Evolutionary conservation across 2,888 invertebrate species (phyloP).

Genomic region (Tanytarsus gracilentus): DNA sequence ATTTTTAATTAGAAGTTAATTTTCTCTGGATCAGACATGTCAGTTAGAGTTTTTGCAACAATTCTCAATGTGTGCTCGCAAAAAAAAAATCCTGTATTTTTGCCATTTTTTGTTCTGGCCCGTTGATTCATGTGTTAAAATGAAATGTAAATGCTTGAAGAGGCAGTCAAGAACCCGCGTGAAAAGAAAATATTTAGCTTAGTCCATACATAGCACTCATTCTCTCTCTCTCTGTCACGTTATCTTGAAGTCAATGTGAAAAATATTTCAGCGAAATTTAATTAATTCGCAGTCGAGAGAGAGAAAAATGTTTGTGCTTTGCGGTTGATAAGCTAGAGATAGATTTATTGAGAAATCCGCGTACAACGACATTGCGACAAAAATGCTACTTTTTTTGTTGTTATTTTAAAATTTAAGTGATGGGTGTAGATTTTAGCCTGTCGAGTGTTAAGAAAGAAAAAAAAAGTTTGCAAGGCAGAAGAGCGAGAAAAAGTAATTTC

Average conservation of each 20-base stretch:
- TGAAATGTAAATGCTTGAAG: not conserved
- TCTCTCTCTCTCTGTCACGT: not conserved
- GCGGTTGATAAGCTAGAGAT: too few relatives aligned
- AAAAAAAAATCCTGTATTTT: not conserved
- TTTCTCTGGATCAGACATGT: too few relatives aligned
- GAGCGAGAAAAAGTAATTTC: not conserved
- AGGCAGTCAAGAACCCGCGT: not conserved
- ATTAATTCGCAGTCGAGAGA: not conserved
- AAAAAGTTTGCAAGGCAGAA: not conserved
- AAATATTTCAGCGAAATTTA: not conserved
- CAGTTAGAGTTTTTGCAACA: too few relatives aligned
- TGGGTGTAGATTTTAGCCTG: not conserved
- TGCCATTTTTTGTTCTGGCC: conserved; percentile 14
- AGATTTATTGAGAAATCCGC: too few relatives aligned
- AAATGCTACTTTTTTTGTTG: conserved; percentile 8
- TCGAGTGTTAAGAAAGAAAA: not conserved
- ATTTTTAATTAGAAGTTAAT: too few relatives aligned
- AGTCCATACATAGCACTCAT: not conserved
- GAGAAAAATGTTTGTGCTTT: not conserved
- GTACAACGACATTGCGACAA: not conserved
- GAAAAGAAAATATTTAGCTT: not conserved
- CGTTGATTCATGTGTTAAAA: not conserved
- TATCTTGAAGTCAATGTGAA: not conserved
- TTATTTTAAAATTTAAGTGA: conserved; percentile 9
- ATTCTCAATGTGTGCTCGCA: too few relatives aligned